phyloP scores from a whole-genome alignment of 1,140 invertebrate species.

The Harpegnathos saltator region DNA sequence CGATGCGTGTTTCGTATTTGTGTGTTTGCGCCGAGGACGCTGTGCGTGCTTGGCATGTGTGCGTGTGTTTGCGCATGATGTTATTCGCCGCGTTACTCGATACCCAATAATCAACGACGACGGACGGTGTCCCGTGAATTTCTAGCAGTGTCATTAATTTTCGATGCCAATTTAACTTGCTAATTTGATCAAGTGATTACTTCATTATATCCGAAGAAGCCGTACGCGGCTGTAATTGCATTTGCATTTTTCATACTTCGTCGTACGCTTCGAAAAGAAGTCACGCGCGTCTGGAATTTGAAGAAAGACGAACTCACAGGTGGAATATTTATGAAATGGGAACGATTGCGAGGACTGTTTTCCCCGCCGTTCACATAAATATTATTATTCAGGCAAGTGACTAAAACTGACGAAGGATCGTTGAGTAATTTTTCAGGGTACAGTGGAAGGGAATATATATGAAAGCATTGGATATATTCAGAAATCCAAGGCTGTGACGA shows the following conservation, averaged over 20 bases:
- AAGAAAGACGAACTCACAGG: background rate
- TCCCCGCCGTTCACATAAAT: too few relatives aligned
- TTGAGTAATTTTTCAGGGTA: too few relatives aligned
- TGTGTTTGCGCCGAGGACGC: background rate
- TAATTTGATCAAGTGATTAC: slow-evolving; percentile 33
- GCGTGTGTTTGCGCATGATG: background rate
- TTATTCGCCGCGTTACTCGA: slow-evolving; percentile 34
- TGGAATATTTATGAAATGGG: too few relatives aligned
- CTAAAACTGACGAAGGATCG: too few relatives aligned
- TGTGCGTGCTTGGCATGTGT: too few relatives aligned
- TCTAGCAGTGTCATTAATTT: slow-evolving; percentile 14
- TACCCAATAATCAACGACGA: slow-evolving; percentile 39
- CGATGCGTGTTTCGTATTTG: background rate
- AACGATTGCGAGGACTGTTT: too few relatives aligned
- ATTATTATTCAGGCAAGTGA: too few relatives aligned
- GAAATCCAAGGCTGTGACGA: too few relatives aligned
- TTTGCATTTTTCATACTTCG: too few relatives aligned
- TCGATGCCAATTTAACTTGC: slow-evolving; percentile 17
- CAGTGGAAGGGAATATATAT: too few relatives aligned
- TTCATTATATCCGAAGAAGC: background rate
- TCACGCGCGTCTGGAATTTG: background rate
- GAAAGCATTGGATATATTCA: too few relatives aligned
- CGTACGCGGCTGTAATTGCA: background rate
- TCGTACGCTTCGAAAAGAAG: too few relatives aligned
- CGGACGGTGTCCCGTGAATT: slow-evolving; percentile 15